phyloP scores from a whole-genome alignment of 2,113 vertebrate species.

The Cebus imitator region DNA sequence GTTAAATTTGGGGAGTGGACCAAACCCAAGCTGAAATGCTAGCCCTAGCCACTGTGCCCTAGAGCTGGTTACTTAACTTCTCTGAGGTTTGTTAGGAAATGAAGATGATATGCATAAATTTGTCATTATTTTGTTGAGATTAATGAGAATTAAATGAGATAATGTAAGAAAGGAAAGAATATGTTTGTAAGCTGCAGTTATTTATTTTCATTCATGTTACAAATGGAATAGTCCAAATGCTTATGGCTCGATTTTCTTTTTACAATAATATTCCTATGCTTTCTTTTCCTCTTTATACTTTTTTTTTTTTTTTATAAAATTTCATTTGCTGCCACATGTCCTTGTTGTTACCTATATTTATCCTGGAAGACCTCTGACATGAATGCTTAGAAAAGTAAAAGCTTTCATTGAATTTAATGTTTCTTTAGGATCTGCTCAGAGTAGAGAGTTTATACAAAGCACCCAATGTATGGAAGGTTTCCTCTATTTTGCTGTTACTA shows the following conservation, averaged over 20 bases:
- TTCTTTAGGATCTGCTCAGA: conserved; percentile 16
- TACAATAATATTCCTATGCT: not conserved
- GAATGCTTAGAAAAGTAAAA: conserved; percentile 17
- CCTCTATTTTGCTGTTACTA: not conserved
- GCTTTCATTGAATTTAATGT: conserved; percentile 14
- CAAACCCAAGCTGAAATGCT: not conserved
- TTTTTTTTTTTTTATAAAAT: not conserved
- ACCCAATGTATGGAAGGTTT: not conserved
- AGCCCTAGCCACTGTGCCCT: not conserved
- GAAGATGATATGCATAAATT: not conserved
- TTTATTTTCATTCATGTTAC: not conserved
- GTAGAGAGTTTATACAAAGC: not conserved
- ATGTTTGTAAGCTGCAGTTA: not conserved
- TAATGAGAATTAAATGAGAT: not conserved
- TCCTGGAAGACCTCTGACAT: conserved; percentile 35
- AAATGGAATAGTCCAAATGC: not conserved
- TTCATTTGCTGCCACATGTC: conserved; percentile 12
- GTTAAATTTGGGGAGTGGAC: not conserved
- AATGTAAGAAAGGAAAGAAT: not conserved
- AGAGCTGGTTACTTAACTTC: not conserved
- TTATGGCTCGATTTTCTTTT: not conserved
- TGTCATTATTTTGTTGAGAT: not conserved
- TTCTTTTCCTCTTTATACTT: not conserved
- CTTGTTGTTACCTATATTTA: not conserved
- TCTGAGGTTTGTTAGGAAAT: not conserved